A percentile compares a stretch with the other conserved stretches of the same genome.
Conservation (phyloP, 64 coral and sea anemone genomes). For the Orbicella faveolata region DNA sequence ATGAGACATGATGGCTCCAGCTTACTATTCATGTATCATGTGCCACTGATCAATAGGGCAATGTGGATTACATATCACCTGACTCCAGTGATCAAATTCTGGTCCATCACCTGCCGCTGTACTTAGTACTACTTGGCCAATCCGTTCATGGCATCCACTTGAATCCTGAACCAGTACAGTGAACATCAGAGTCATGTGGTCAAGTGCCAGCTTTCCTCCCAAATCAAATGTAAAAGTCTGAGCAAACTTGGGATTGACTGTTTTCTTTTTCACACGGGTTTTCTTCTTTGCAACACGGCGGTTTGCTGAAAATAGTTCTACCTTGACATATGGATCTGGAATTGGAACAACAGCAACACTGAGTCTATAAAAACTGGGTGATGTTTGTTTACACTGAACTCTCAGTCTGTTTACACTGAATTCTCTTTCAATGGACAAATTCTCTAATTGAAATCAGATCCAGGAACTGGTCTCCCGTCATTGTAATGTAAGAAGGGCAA, state of each 20-base stretch:
- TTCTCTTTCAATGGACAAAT: too few species aligned
- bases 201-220: conserved; percentile 72
- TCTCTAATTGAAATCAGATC: too few species aligned
- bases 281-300: conserved; percentile 92
- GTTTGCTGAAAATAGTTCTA: conserved; percentile 86
- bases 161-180: conserved; percentile 88
- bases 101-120: conserved; percentile 83
- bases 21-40: conserved; percentile 90
- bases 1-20: too few species aligned
- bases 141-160: conserved; percentile 92
- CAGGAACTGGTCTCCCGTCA: too few species aligned
- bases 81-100: conserved; percentile 95
- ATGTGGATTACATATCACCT: conserved; percentile 95
- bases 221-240: conserved; percentile 96
- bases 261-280: conserved; percentile 98
- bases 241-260: conserved; percentile 90
- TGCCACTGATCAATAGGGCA: conserved; percentile 99
- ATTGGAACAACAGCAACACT: background rate
- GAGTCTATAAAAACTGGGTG: background rate
- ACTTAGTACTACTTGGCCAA: conserved; percentile 95
- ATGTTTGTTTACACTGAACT: too few species aligned
- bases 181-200: conserved; percentile 87
- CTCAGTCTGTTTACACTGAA: too few species aligned
- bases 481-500: too few species aligned
- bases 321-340: conserved; percentile 96